Evolutionary conservation across 2,113 vertebrate genomes (phyloP).

Genomic region (Neogobius melanostomus): DNA sequence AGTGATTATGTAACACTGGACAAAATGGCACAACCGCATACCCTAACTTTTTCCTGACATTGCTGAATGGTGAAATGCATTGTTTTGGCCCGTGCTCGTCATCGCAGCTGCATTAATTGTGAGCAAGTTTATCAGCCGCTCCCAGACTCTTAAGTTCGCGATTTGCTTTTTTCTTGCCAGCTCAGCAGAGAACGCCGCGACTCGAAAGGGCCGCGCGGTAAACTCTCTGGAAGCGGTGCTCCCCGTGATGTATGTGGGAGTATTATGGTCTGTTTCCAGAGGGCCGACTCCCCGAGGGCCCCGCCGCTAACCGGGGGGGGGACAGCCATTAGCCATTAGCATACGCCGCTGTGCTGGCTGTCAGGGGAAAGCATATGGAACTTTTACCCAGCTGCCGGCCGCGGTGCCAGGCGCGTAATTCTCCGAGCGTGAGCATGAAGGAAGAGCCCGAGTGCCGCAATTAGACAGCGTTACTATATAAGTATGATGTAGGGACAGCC

Average conservation of each 20-base stretch:
- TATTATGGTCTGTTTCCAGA: slow-evolving; percentile 37
- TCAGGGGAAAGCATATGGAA: slow-evolving; percentile 78
- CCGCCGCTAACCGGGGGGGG: slow-evolving; percentile 61
- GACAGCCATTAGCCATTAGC: slow-evolving; percentile 78
- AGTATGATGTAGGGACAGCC: slow-evolving; percentile 50
- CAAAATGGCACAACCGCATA: too few relatives aligned
- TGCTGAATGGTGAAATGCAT: slow-evolving; percentile 33
- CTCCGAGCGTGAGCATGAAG: slow-evolving; percentile 73
- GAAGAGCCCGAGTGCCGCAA: slow-evolving; percentile 74
- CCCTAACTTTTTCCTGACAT: slow-evolving; percentile 15
- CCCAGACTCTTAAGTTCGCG: slow-evolving; percentile 46
- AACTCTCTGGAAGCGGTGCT: slow-evolving; percentile 51
- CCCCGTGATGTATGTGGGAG: slow-evolving; percentile 57
- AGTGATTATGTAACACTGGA: too few relatives aligned
- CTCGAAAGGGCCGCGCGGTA: slow-evolving; percentile 52
- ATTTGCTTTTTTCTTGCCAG: slow-evolving; percentile 58
- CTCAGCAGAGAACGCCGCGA: slow-evolving; percentile 62
- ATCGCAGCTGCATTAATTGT: slow-evolving; percentile 44
- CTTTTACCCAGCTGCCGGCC: slow-evolving; percentile 66
- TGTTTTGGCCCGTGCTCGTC: slow-evolving; percentile 53
- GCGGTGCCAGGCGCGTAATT: slow-evolving; percentile 71
- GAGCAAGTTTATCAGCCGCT: slow-evolving; percentile 66
- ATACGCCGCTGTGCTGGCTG: slow-evolving; percentile 71
- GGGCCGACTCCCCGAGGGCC: slow-evolving; percentile 61
- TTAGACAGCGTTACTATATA: slow-evolving; percentile 66